Conservation (phyloP, 2,888 invertebrate genomes). For the Alloscopus bannaensis region DNA sequence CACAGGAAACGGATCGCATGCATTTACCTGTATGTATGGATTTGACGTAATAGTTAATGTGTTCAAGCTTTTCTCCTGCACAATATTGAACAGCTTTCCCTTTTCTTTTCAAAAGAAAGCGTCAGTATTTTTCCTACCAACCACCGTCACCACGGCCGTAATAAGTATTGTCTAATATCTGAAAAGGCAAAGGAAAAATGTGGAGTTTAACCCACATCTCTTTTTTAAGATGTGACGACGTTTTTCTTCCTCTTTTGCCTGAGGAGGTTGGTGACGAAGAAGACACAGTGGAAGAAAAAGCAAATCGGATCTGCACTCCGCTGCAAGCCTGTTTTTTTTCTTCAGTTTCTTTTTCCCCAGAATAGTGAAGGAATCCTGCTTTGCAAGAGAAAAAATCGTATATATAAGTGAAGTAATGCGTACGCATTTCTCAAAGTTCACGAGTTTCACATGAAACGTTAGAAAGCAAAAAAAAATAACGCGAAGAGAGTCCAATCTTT, state of each 20-base stretch:
- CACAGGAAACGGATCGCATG: no score
- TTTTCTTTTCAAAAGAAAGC: no score
- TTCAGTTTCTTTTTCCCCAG: not conserved
- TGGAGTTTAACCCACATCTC: not conserved
- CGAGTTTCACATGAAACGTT: no score
- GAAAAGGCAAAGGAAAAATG: no score
- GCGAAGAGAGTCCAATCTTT: not conserved
- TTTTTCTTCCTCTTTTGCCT: conserved; percentile 26
- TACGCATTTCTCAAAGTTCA: conserved; percentile 16
- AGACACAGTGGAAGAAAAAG: conserved; percentile 30
- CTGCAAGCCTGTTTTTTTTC: conserved; percentile 9
- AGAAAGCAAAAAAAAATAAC: no score
- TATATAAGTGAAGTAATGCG: conserved; percentile 12
- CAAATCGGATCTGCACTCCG: conserved; percentile 34
- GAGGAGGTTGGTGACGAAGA: conserved; percentile 31
- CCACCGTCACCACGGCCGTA: no score
- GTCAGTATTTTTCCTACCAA: no score
- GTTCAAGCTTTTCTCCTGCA: no score
- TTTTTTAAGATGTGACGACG: conserved; percentile 9
- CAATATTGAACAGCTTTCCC: no score
- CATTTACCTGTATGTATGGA: no score
- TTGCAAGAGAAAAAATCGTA: conserved; percentile 3
- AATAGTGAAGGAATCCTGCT: not conserved
- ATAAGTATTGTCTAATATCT: no score
- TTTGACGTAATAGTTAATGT: no score